These are phyloP conservation scores for Forbesichthys agassizii DNA, from an alignment of 2,113 vertebrate genomes.

Conservation along the genomic window DNA sequence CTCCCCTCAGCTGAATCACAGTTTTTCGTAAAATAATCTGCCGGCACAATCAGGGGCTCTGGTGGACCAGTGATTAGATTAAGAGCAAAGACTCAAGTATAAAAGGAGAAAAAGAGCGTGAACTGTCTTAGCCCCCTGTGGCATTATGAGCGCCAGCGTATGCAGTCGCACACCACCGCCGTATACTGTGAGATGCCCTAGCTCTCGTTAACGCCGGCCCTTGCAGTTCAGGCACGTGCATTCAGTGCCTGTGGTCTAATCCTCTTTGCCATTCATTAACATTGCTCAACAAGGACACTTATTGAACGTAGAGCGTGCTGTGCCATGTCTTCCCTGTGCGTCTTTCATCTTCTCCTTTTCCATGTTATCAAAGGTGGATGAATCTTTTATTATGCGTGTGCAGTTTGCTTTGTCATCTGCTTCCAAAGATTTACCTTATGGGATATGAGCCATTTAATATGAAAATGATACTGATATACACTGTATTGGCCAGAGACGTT, in stretches of 20 bases:
- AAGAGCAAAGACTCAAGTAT: slow-evolving; percentile 5
- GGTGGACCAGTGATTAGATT: slow-evolving; percentile 59
- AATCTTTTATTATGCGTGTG: slow-evolving; percentile 38
- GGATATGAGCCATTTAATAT: slow-evolving; percentile 39
- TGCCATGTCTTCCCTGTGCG: background rate
- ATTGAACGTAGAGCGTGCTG: slow-evolving; percentile 1
- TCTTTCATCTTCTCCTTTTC: background rate
- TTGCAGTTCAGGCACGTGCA: slow-evolving; percentile 52
- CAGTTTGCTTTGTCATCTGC: slow-evolving; percentile 23
- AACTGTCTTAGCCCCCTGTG: background rate
- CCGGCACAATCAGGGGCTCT: slow-evolving; percentile 61
- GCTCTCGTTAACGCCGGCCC: slow-evolving; percentile 40
- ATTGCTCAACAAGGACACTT: slow-evolving; percentile 31
- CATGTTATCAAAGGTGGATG: slow-evolving; percentile 42
- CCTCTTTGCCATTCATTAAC: slow-evolving; percentile 23
- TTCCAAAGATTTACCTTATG: slow-evolving; percentile 38
- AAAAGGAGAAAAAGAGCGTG: background rate
- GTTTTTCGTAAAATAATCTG: slow-evolving; percentile 64
- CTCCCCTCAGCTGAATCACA: slow-evolving; percentile 66
- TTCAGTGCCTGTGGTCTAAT: slow-evolving; percentile 16
- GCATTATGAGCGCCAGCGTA: slow-evolving; percentile 47
- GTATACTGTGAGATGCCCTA: slow-evolving; percentile 8
- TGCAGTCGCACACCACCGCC: slow-evolving; percentile 43
- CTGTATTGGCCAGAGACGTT: slow-evolving; percentile 48
- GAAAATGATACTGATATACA: slow-evolving; percentile 56